These are phyloP conservation scores for Mesorhabditis spiculigera DNA, from an alignment of 2,888 invertebrate genomes.

Conservation along the genomic window DNA sequence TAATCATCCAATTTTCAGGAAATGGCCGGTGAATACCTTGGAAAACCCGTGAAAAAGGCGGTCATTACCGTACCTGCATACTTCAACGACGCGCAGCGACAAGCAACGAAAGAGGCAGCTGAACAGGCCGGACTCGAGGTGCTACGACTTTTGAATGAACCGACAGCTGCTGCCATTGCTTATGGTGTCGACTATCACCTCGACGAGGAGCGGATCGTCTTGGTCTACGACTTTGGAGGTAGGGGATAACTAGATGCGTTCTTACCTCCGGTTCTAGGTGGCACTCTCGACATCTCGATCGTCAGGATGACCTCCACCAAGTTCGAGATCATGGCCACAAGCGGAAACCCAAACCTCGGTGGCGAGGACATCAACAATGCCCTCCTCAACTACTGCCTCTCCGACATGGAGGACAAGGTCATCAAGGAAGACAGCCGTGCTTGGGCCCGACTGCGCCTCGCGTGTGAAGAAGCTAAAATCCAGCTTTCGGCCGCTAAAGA, in stretches of 20 bases:
- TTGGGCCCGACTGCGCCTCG: neutral
- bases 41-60: neutral
- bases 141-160: neutral
- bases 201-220: neutral
- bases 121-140: neutral
- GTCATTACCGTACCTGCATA: neutral
- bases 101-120: neutral
- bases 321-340: neutral
- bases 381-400: neutral
- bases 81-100: neutral
- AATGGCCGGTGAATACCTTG: neutral
- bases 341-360: neutral
- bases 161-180: neutral
- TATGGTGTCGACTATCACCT: neutral
- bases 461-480: neutral
- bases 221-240: neutral
- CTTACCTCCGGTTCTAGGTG: neutral
- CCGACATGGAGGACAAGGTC: neutral
- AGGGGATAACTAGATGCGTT: too few species aligned
- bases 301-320: neutral
- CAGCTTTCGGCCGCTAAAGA: neutral
- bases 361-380: neutral
- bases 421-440: neutral
- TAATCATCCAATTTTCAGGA: neutral
- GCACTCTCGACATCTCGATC: neutral